Base-by-base conservation (phyloP, 1,140 invertebrate genomes). In the Onthophagus taurus region DNA sequence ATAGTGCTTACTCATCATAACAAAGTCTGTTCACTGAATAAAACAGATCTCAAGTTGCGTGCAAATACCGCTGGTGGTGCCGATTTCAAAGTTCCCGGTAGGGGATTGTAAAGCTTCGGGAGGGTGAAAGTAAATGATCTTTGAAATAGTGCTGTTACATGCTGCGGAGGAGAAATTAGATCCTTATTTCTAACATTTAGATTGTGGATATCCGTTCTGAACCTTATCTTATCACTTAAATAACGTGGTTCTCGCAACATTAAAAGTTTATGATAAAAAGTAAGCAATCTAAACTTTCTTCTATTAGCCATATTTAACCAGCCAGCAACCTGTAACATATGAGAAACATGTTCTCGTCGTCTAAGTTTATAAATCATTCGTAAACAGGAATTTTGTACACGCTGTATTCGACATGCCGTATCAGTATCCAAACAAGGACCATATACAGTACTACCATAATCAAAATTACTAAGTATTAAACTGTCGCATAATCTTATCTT, bases 371-470 rank as follows among this genome's bases (percentile, higher is more conserved):
- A 42, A 8, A 42, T 31, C 31, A 31, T 31, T 8, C 29, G n/a
- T 16, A 42, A 31, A 26, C 41, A 42, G 17, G 24, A 42, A 31
- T 42, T 42, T 19, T 42, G 41, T 31, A 42, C 21, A 11, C 24
- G n/a, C 26, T 42, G 41, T 11, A 42, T 31, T 31, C 41, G 23
- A 12, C 16, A 8, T 13, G n/a, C 12, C 11, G 13, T 14, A 19
- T 11, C 8, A 29, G 11, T 14, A 16, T 31, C 19, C 13, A 42
- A 31, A 31, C 41, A 42, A 13, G 24, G 26, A 11, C 9, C 23
- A 18, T 31, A 42, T 11, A 42, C 12, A 14, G 11, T 16, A 31
- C 14, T 12, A 31, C 24, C n/a, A 42, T 42, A 42, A n/a, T n/a
- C 17, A 19, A 42, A 31, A 37, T 12, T 11, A 11, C n/a, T 13